Evolutionary conservation across 1,140 invertebrate genomes (phyloP).

Genomic region (Triops cancriformis): DNA sequence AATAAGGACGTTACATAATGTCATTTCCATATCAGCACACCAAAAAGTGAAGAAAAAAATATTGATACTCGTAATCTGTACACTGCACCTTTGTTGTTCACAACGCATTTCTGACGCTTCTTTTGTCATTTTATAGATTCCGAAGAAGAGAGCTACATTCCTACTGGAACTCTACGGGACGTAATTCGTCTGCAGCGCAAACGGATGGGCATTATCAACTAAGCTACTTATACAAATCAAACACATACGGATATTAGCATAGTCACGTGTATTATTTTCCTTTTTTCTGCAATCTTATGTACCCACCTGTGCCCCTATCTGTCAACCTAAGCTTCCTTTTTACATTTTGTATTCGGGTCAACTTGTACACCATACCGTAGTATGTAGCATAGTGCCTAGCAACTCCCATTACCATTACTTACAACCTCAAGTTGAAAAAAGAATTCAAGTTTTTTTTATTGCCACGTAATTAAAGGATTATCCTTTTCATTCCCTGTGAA

Average conservation of each 20-base stretch:
- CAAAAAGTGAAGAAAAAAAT: too few relatives aligned
- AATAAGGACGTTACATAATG: conserved; percentile 15
- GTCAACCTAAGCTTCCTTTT: not conserved
- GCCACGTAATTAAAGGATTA: too few relatives aligned
- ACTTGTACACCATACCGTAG: too few relatives aligned
- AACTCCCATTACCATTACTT: too few relatives aligned
- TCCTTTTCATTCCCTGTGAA: too few relatives aligned
- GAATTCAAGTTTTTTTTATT: too few relatives aligned
- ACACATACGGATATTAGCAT: not conserved
- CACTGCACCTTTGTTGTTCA: too few relatives aligned
- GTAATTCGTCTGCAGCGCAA: conserved; percentile 32
- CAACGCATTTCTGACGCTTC: too few relatives aligned
- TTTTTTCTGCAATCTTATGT: not conserved
- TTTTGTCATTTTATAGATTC: not conserved
- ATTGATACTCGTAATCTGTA: too few relatives aligned
- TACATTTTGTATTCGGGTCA: not conserved
- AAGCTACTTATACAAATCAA: not conserved
- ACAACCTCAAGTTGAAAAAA: too few relatives aligned
- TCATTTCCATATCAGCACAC: conserved; percentile 27
- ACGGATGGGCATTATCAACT: conserved; percentile 27
- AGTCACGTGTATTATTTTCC: not conserved
- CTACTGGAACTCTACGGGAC: conserved; percentile 32
- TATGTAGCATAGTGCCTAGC: too few relatives aligned
- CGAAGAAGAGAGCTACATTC: conserved; percentile 24
- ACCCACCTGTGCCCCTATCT: too few relatives aligned